phyloP scores from a whole-genome alignment of 2,888 invertebrate species.

The Tachina fera region DNA sequence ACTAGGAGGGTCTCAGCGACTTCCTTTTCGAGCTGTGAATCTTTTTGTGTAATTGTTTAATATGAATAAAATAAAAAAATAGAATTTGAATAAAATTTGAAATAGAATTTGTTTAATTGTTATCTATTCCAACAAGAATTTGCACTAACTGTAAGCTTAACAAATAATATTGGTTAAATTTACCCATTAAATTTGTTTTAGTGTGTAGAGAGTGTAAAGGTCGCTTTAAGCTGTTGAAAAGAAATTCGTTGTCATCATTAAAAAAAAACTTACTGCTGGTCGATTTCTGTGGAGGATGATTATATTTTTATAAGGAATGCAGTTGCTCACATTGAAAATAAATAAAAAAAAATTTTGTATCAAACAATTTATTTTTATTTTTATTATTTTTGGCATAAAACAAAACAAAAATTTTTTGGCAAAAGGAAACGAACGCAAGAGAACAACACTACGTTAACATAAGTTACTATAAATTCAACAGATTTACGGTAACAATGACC shows the following conservation, averaged over 20 bases:
- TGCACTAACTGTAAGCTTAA: too few relatives aligned
- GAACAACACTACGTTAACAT: constrained; percentile 56
- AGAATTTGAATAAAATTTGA: too few relatives aligned
- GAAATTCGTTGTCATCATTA: not conserved
- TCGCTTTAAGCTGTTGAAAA: not conserved
- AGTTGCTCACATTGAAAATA: not conserved
- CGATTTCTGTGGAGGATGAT: not conserved
- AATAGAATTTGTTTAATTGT: too few relatives aligned
- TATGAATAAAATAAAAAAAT: too few relatives aligned
- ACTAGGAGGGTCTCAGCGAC: too few relatives aligned
- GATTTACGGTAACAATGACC: constrained; percentile 64
- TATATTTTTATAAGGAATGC: not conserved
- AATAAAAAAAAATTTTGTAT: not conserved
- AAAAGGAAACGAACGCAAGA: constrained; percentile 24
- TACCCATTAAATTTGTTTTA: too few relatives aligned
- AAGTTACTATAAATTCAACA: constrained; percentile 67
- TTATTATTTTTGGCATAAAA: constrained; percentile 20
- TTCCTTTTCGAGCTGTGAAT: too few relatives aligned
- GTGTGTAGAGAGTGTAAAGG: not conserved
- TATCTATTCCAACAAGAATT: too few relatives aligned
- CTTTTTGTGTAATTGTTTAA: too few relatives aligned
- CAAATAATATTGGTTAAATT: too few relatives aligned
- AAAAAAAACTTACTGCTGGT: constrained; percentile 32
- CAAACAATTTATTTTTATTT: constrained; percentile 24
- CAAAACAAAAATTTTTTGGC: constrained; percentile 37